Conservation (phyloP, 2,797 vertebrate genomes). For the Ptychadena robeensis region DNA sequence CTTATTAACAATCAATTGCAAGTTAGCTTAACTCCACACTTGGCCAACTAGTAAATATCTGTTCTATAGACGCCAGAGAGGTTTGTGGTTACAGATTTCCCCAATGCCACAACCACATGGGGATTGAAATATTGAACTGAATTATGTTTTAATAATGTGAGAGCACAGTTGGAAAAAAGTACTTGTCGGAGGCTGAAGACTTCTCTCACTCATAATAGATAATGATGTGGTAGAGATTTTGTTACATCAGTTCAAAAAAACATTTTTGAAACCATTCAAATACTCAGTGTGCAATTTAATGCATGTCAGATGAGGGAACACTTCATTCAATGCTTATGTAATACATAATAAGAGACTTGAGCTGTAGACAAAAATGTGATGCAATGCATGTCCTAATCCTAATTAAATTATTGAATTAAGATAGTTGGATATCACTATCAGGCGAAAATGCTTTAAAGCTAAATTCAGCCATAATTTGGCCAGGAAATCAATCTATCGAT, state of each 20-base stretch:
- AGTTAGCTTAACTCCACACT: neutral
- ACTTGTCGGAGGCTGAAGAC: slow-evolving; percentile 13
- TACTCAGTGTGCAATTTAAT: neutral
- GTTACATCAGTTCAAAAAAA: slow-evolving; percentile 7
- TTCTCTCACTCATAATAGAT: slow-evolving; percentile 49
- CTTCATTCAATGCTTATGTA: slow-evolving; percentile 14
- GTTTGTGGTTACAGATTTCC: slow-evolving; percentile 30
- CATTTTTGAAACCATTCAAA: neutral
- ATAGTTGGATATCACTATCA: too few species aligned
- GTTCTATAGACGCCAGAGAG: neutral
- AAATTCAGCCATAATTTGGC: too few species aligned
- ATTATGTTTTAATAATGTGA: slow-evolving; percentile 51
- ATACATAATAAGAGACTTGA: neutral
- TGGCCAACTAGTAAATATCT: neutral
- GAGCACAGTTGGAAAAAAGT: slow-evolving; percentile 24
- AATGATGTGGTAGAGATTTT: neutral
- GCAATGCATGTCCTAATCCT: too few species aligned
- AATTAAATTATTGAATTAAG: too few species aligned
- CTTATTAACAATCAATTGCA: neutral
- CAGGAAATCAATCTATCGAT: too few species aligned
- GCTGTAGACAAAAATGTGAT: too few species aligned
- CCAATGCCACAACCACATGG: slow-evolving; percentile 24
- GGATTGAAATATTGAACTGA: slow-evolving; percentile 16
- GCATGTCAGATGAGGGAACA: neutral
- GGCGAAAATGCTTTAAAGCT: too few species aligned